Evolutionary conservation across 2,113 vertebrate genomes (phyloP), one percentile per base, ranked within the genome.

Genomic region (Zapornia atra): DNA sequence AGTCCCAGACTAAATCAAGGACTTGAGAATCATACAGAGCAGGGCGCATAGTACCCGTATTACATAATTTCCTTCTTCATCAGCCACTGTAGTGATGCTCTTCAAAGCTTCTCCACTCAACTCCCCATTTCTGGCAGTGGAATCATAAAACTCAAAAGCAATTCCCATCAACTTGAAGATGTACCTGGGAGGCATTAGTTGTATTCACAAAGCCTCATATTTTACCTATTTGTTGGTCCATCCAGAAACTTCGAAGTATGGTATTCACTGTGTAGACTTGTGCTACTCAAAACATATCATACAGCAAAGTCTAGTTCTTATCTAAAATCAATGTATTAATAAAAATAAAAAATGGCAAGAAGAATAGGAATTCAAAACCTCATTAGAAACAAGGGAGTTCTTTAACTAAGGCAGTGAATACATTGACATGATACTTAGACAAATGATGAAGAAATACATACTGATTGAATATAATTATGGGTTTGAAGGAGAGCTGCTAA

Each of bases 301-400:
- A 33, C 24, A 66, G 40, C 4, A 11, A 25, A 79, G 50, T 66
- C 46, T 24, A 44, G 40, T 29, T 87, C 40, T 61, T 75, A 73
- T 8, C 59, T 60, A 88, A 86, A 93, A 80, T 92, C 48, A 92
- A 78, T 75, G 57, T 42, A 86, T 50, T 86, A 50, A 82, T 85
- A 66, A 88, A 88, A 96, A 73, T 4, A 81, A 65, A 80, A 56
- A 12, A 53, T 34, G 20, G 25, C 29, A 85, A 57, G 59, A 85
- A 87, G 51, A 53, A 53, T 51, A 25, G 60, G 65, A 90, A 46
- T 94, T 95, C 34, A 76, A 92, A 91, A 85, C 15, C 15, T 48
- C 24, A 72, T 3, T 53, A 53, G 72, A 92, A 94, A 60, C 34
- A 90, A 86, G 36, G 17, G 48, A 76, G 19, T 72, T 82, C 64